A percentile compares a stretch with the other conserved stretches of the same genome.
Conservation (phyloP, 2,797 vertebrate species). For the Neoniphon sammara region DNA sequence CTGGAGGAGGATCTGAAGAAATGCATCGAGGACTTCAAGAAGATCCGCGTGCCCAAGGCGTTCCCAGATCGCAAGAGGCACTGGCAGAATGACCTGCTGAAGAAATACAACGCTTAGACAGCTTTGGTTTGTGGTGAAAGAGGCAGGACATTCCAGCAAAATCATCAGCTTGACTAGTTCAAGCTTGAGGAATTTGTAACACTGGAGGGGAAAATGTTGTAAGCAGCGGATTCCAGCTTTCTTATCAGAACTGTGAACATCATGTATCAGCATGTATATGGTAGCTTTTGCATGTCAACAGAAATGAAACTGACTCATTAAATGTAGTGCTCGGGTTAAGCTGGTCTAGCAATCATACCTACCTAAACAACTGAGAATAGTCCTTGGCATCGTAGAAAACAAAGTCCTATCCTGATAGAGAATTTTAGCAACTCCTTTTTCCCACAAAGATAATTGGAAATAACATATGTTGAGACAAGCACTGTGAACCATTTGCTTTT, state of each 20-base stretch:
- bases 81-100: conserved; percentile 92
- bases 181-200: conserved; percentile 16
- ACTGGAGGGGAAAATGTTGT: neutral
- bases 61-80: conserved; percentile 91
- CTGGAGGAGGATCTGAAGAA: conserved; percentile 89
- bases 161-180: neutral
- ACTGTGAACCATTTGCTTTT: conserved; percentile 23
- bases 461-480: neutral
- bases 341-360: conserved; percentile 32
- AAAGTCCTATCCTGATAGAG: conserved; percentile 19
- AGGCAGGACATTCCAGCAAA: neutral
- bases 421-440: conserved; percentile 27
- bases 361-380: conserved; percentile 18
- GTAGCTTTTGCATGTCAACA: conserved; percentile 63
- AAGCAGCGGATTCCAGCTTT: conserved; percentile 9
- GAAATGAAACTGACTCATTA: conserved; percentile 19
- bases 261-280: conserved; percentile 30
- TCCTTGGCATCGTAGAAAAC: conserved; percentile 36
- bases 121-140: neutral
- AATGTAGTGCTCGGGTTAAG: conserved; percentile 44
- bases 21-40: conserved; percentile 91
- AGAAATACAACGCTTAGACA: conserved; percentile 87
- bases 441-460: conserved; percentile 25
- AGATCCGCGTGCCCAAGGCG: conserved; percentile 85
- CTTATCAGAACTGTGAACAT: conserved; percentile 13